Conservation (phyloP, 2,797 vertebrate species). For the Crenuchus spilurus region DNA sequence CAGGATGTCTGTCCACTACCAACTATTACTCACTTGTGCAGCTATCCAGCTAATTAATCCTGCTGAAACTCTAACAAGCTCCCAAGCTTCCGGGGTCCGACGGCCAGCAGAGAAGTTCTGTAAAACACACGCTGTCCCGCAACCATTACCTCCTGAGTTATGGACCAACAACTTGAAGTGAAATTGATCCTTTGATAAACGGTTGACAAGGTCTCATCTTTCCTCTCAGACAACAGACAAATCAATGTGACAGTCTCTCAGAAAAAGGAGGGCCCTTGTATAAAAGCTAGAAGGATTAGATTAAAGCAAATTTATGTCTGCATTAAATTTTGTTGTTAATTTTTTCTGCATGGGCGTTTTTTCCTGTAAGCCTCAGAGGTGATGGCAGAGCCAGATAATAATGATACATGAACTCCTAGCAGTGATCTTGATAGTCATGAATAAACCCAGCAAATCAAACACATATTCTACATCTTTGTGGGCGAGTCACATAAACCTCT, state of each 20-base stretch:
- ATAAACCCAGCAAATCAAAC: constrained; percentile 43
- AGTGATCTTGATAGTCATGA: constrained; percentile 31
- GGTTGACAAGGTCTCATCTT: constrained; percentile 48
- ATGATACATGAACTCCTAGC: constrained; percentile 25
- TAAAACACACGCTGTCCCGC: constrained; percentile 21
- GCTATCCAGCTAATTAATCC: constrained; percentile 58
- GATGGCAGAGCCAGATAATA: constrained; percentile 24
- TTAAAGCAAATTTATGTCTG: constrained; percentile 21
- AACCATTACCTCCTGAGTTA: constrained; percentile 58
- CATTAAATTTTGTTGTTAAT: constrained; percentile 11
- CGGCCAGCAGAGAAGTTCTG: constrained; percentile 21
- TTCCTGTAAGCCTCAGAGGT: constrained; percentile 20
- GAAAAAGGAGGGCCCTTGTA: constrained; percentile 5
- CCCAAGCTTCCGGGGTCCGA: constrained; percentile 33
- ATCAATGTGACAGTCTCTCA: constrained; percentile 49
- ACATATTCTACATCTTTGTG: constrained; percentile 36
- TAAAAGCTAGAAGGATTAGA: constrained; percentile 33
- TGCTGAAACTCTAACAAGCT: constrained; percentile 52
- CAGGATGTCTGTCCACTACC: constrained; percentile 45
- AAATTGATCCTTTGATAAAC: constrained; percentile 56
- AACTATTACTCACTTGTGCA: constrained; percentile 49
- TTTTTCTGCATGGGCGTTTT: constrained; percentile 1
- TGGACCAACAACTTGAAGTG: constrained; percentile 34
- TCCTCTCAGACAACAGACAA: constrained; percentile 48
- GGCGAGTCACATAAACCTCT: constrained; percentile 41